Percentiles rank a stretch among this genome's conserved stretches.
Evolutionary conservation across 1,140 invertebrate genomes (phyloP).

Genomic region (Pogonus chalceus): DNA sequence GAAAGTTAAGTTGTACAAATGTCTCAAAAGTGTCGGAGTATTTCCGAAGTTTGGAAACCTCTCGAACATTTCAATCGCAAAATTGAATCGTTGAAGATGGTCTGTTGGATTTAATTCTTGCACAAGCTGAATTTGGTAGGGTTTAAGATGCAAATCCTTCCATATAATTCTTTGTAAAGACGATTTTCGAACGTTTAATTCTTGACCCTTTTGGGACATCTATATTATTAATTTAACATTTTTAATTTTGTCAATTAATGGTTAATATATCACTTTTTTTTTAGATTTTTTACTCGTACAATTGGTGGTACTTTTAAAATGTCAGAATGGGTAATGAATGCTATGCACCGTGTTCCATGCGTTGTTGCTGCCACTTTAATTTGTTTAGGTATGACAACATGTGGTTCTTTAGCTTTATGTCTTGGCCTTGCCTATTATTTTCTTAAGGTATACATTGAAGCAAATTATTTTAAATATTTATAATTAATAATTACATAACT

Average conservation of each 20-base stretch:
- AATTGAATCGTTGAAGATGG: too few species aligned
- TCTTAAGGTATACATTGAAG: conserved; percentile 36
- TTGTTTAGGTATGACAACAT: conserved; percentile 40
- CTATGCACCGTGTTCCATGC: conserved; percentile 41
- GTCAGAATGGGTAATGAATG: conserved; percentile 44
- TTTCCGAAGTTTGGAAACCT: too few species aligned
- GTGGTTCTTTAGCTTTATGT: conserved; percentile 41
- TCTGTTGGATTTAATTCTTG: too few species aligned
- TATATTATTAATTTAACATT: background rate
- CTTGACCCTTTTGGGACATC: too few species aligned
- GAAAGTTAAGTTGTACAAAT: too few species aligned
- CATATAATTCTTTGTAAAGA: too few species aligned
- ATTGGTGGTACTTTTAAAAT: conserved; percentile 40
- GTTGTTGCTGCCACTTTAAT: conserved; percentile 37
- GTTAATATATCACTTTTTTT: conserved; percentile 14
- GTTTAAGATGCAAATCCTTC: too few species aligned
- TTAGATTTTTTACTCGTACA: conserved; percentile 41
- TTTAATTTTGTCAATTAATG: conserved; percentile 5
- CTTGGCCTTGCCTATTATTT: conserved; percentile 46
- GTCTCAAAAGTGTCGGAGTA: too few species aligned
- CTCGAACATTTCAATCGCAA: too few species aligned
- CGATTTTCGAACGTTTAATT: too few species aligned
- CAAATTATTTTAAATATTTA: conserved; percentile 10
- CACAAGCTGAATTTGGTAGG: too few species aligned
- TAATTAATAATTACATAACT: conserved; percentile 9